These are phyloP conservation scores for Dunckerocampus dactyliophorus DNA, from an alignment of 2,113 vertebrate genomes.

Conservation along the genomic window DNA sequence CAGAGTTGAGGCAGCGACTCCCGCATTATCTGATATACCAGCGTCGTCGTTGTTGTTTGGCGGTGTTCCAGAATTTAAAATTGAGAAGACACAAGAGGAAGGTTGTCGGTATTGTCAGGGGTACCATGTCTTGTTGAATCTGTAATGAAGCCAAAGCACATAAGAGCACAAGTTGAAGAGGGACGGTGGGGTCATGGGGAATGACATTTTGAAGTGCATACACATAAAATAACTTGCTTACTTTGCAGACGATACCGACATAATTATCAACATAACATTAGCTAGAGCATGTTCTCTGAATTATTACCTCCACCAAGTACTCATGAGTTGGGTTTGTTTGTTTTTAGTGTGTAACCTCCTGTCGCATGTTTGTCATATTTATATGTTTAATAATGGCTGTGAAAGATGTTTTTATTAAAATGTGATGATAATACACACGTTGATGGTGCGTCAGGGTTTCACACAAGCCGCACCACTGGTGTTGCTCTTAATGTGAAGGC, in stretches of 20 bases:
- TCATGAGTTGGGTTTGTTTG: neutral
- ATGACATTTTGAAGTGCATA: conserved; percentile 56
- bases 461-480: too few relatives aligned
- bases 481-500: too few relatives aligned
- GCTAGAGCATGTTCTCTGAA: conserved; percentile 24
- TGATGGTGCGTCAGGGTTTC: neutral
- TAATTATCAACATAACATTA: too few relatives aligned
- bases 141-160: conserved; percentile 50
- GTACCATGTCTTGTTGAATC: conserved; percentile 44
- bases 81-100: conserved; percentile 47
- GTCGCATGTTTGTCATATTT: too few relatives aligned
- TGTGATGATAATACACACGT: neutral
- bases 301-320: conserved; percentile 29
- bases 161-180: conserved; percentile 16
- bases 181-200: conserved; percentile 24
- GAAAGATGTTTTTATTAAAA: neutral
- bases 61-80: conserved; percentile 48
- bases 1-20: conserved; percentile 41
- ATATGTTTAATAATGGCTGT: neutral
- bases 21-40: conserved; percentile 53
- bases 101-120: conserved; percentile 50
- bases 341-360: neutral
- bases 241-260: too few relatives aligned
- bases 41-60: conserved; percentile 42
- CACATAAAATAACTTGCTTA: conserved; percentile 27